A percentile compares a stretch with the other conserved stretches of the same genome.
Conservation (phyloP, 1,140 invertebrate genomes). For the Myzus persicae region DNA sequence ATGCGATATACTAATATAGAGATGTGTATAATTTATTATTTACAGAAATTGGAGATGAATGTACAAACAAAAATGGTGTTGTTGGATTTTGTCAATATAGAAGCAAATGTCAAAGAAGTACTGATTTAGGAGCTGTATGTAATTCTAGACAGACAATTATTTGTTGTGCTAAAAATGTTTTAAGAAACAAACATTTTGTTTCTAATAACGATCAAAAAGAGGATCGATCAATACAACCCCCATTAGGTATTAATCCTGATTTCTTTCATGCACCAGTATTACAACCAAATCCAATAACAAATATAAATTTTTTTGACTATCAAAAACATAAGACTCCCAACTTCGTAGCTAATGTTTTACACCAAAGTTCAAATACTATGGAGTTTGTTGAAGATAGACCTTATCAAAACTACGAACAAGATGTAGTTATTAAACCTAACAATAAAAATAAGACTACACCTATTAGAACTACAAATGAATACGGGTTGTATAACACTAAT, state of each 20-base stretch:
- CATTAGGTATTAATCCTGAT: conserved; percentile 17
- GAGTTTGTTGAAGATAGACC: conserved; percentile 40
- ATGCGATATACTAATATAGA: neutral
- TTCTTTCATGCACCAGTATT: conserved; percentile 26
- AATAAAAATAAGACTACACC: conserved; percentile 30
- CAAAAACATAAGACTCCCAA: neutral
- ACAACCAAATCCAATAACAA: neutral
- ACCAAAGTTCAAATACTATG: conserved; percentile 22
- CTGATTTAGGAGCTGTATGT: conserved; percentile 24
- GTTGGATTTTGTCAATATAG: conserved; percentile 29
- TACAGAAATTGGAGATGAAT: conserved; percentile 36
- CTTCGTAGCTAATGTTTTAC: neutral
- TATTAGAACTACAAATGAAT: neutral
- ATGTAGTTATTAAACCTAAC: conserved; percentile 1
- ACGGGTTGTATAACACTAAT: neutral
- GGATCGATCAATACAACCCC: neutral
- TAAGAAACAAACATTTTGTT: neutral
- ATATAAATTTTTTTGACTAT: conserved; percentile 14
- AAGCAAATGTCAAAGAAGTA: conserved; percentile 4
- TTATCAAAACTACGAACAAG: conserved; percentile 34
- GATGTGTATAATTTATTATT: conserved; percentile 6
- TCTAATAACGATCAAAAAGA: conserved; percentile 14
- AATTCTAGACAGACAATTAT: conserved; percentile 28
- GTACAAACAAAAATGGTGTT: conserved; percentile 35
- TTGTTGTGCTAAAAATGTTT: conserved; percentile 33